Evolutionary conservation across 35 echinoderm and acorn worm species (phyloP).

Genomic region (Eucidaris tribuloides): DNA sequence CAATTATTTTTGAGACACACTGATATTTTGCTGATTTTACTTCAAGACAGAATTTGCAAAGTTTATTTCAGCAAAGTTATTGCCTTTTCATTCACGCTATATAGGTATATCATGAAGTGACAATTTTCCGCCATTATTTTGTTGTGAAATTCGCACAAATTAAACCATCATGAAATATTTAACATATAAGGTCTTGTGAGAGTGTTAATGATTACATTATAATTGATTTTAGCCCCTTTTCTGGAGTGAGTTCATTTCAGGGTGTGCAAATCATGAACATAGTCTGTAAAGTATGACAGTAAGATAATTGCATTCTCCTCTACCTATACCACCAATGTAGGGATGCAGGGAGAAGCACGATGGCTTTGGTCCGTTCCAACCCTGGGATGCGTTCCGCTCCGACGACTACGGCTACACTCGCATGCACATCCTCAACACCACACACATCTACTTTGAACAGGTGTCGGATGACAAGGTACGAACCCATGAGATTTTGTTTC

Average conservation of each 20-base stretch:
- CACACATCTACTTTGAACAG: conserved; percentile 70
- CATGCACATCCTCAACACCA: conserved; percentile 56
- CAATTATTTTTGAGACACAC: no score
- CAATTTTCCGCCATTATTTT: no score
- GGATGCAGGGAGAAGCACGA: conserved; percentile 54
- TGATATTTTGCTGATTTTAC: no score
- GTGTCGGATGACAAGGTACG: conserved; percentile 87
- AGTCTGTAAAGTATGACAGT: no score
- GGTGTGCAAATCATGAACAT: no score
- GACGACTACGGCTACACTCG: conserved; percentile 71
- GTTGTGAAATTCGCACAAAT: neutral
- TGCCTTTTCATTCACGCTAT: no score
- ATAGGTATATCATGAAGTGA: no score
- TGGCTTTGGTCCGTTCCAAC: conserved; percentile 21
- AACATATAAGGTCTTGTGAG: neutral
- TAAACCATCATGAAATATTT: neutral
- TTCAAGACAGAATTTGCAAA: no score
- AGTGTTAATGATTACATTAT: neutral
- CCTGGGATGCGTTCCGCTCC: conserved; percentile 62
- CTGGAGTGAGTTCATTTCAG: no score
- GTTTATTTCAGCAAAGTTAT: no score
- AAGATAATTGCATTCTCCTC: neutral
- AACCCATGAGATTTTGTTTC: no score
- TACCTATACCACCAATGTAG: neutral
- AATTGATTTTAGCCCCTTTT: neutral